Conservation (phyloP, 1,140 invertebrate genomes). For the Plodia interpunctella region DNA sequence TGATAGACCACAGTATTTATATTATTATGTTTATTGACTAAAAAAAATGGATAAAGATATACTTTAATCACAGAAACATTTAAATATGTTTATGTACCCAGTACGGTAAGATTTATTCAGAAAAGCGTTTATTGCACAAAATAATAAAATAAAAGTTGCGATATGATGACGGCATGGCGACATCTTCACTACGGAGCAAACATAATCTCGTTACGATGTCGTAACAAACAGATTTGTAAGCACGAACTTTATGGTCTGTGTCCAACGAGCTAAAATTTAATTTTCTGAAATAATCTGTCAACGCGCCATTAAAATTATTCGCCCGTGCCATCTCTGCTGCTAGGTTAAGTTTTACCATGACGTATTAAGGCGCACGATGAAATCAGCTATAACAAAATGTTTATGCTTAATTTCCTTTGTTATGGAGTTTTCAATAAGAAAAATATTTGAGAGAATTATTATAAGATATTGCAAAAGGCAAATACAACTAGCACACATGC, state of each 20-base stretch:
- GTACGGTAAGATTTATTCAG: too few relatives aligned
- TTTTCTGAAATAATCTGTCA: conserved; percentile 76
- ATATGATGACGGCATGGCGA: conserved; percentile 62
- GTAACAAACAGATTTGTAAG: conserved; percentile 77
- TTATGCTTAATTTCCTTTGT: too few relatives aligned
- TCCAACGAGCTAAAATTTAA: conserved; percentile 76
- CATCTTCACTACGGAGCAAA: conserved; percentile 65
- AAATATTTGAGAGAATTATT: not conserved
- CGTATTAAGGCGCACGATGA: too few relatives aligned
- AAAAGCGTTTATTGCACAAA: conserved; percentile 54
- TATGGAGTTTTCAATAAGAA: too few relatives aligned
- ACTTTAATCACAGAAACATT: too few relatives aligned
- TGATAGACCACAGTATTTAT: too few relatives aligned
- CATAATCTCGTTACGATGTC: conserved; percentile 75
- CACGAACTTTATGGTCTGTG: conserved; percentile 74
- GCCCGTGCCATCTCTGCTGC: conserved; percentile 33
- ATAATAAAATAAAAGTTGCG: conserved; percentile 74
- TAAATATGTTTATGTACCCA: conserved; percentile 26
- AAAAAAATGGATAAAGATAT: too few relatives aligned
- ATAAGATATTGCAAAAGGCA: not conserved
- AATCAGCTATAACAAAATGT: too few relatives aligned
- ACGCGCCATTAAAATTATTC: conserved; percentile 71
- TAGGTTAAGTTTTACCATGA: conserved; percentile 42
- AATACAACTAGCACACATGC: not conserved
- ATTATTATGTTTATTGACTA: too few relatives aligned